Conservation (phyloP, 2,888 invertebrate species). For the Lithosia quadra region DNA sequence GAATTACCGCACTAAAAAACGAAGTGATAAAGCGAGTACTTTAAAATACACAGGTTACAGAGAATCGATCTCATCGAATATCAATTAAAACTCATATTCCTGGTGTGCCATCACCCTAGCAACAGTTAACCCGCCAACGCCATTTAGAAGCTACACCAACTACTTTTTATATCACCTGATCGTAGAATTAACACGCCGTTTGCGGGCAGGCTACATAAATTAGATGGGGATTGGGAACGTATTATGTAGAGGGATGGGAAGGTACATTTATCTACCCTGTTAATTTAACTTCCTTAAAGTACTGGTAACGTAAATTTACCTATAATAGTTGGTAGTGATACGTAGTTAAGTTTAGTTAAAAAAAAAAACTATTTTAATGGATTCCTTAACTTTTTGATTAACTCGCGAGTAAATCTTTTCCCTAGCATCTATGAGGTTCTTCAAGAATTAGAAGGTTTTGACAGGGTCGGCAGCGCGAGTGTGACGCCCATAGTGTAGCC, state of each 20-base stretch:
- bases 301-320: background rate
- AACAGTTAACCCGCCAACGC: constrained; percentile 66
- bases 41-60: too few relatives aligned
- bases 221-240: constrained; percentile 21
- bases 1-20: too few relatives aligned
- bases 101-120: constrained; percentile 32
- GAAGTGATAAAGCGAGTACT: too few relatives aligned
- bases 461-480: too few relatives aligned
- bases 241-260: constrained; percentile 14
- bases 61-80: too few relatives aligned
- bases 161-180: constrained; percentile 71
- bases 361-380: too few relatives aligned
- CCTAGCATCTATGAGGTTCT: too few relatives aligned
- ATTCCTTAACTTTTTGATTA: too few relatives aligned
- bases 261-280: constrained; percentile 8
- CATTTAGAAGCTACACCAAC: constrained; percentile 55
- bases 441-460: too few relatives aligned
- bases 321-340: background rate
- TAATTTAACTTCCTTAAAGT: background rate
- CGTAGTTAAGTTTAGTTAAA: background rate
- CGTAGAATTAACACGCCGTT: constrained; percentile 66
- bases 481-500: too few relatives aligned
- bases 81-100: background rate
- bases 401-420: too few relatives aligned
- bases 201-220: constrained; percentile 48